These are phyloP conservation scores for Eudemis profundana DNA, from an alignment of 2,888 invertebrate species.

Conservation along the genomic window DNA sequence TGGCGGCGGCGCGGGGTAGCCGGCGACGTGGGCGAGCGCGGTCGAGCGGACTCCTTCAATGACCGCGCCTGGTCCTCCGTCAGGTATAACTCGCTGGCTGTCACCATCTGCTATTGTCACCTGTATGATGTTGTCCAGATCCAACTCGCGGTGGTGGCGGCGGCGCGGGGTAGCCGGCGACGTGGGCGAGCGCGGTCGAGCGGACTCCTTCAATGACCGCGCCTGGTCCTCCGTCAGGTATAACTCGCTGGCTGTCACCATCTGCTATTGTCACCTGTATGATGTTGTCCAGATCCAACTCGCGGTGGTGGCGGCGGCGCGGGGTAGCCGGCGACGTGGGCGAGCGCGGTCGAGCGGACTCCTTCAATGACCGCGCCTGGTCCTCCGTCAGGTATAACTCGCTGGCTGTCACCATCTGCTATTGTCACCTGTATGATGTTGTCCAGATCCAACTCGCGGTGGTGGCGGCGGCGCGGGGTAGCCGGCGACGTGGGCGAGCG, in stretches of 20 bases:
- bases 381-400: constrained; percentile 85
- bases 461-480: constrained; percentile 72
- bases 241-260: constrained; percentile 82
- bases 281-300: constrained; percentile 79
- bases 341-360: constrained; percentile 61
- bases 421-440: constrained; percentile 83
- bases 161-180: constrained; percentile 73
- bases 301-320: constrained; percentile 69
- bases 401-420: constrained; percentile 81
- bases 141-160: constrained; percentile 71
- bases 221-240: constrained; percentile 86
- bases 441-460: constrained; percentile 76
- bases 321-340: constrained; percentile 73
- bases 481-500: constrained; percentile 66
- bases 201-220: constrained; percentile 73
- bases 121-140: constrained; percentile 81
- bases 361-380: constrained; percentile 81
- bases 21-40: no score
- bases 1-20: no score
- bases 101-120: no score
- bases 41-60: no score
- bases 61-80: no score
- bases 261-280: no score
- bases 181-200: constrained; percentile 61
- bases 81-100: no score